phyloP scores from a whole-genome alignment of 2,797 vertebrate species.

The Pangasius djambal region DNA sequence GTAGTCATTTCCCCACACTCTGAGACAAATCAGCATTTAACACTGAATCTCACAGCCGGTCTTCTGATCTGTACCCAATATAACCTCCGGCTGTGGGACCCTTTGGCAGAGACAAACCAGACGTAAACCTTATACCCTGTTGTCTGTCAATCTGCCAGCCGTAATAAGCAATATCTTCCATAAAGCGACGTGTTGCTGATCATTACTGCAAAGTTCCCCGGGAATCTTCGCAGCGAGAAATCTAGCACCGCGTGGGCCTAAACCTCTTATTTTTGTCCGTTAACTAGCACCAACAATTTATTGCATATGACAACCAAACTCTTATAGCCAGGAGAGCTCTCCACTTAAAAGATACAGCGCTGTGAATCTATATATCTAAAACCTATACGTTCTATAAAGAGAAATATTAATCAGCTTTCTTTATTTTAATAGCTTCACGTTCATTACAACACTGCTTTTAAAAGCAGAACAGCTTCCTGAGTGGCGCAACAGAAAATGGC shows the following conservation, averaged over 20 bases:
- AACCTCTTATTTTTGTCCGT: neutral
- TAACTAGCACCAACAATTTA: neutral
- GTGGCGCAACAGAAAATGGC: neutral
- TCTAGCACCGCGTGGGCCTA: neutral
- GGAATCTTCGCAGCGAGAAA: neutral
- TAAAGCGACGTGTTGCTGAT: neutral
- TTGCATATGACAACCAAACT: neutral
- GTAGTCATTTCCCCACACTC: neutral
- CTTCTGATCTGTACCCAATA: neutral
- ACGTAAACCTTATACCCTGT: neutral
- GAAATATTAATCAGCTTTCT: neutral
- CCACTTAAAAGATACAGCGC: neutral
- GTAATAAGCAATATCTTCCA: neutral
- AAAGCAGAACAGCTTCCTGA: neutral
- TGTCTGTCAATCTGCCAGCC: neutral
- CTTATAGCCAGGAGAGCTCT: neutral
- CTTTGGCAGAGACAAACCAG: no score
- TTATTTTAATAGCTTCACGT: constrained; percentile 1
- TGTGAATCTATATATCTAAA: neutral
- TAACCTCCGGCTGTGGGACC: neutral
- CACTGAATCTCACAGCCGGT: neutral
- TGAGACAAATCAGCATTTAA: constrained; percentile 6
- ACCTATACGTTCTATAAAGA: neutral
- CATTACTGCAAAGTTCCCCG: neutral
- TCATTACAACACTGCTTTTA: neutral